Evolutionary conservation across 2,888 invertebrate genomes (phyloP).

Genomic region (Chelonus formosanus): DNA sequence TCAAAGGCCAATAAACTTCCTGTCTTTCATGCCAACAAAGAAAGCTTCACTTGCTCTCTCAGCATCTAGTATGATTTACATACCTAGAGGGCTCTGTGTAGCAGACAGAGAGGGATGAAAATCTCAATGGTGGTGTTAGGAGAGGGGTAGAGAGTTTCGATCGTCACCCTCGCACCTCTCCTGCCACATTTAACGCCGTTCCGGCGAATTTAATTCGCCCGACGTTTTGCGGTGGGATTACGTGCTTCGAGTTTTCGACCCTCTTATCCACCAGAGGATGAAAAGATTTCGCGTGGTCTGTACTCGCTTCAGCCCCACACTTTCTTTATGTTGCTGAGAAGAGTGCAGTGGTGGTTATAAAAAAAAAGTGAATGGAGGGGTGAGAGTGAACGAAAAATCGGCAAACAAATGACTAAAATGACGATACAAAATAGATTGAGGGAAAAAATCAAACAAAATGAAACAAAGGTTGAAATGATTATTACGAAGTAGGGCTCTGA

Average conservation of each 20-base stretch:
- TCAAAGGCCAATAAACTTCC: not conserved
- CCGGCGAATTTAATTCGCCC: slow-evolving; percentile 50
- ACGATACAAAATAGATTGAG: not conserved
- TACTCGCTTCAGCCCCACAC: slow-evolving; percentile 24
- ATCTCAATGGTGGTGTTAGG: not conserved
- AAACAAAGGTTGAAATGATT: slow-evolving; percentile 7
- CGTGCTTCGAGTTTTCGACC: slow-evolving; percentile 42
- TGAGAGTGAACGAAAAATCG: slow-evolving; percentile 23
- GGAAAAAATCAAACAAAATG: not conserved
- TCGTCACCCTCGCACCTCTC: slow-evolving; percentile 27
- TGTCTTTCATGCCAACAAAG: not conserved
- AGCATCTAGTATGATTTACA: slow-evolving; percentile 3
- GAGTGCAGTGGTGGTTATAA: not conserved
- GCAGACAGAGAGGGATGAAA: slow-evolving; percentile 4
- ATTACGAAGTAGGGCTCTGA: slow-evolving; percentile 38
- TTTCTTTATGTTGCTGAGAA: not conserved
- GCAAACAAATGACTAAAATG: not conserved
- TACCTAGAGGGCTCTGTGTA: slow-evolving; percentile 1
- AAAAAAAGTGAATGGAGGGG: slow-evolving; percentile 14
- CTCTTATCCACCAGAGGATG: slow-evolving; percentile 33
- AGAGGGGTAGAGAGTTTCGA: slow-evolving; percentile 12
- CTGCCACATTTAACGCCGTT: slow-evolving; percentile 37
- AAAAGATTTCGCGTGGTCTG: slow-evolving; percentile 47
- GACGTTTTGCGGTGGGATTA: slow-evolving; percentile 34
- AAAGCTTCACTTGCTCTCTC: not conserved